Conservation (phyloP, 2,113 vertebrate species). For the Polypterus senegalus region DNA sequence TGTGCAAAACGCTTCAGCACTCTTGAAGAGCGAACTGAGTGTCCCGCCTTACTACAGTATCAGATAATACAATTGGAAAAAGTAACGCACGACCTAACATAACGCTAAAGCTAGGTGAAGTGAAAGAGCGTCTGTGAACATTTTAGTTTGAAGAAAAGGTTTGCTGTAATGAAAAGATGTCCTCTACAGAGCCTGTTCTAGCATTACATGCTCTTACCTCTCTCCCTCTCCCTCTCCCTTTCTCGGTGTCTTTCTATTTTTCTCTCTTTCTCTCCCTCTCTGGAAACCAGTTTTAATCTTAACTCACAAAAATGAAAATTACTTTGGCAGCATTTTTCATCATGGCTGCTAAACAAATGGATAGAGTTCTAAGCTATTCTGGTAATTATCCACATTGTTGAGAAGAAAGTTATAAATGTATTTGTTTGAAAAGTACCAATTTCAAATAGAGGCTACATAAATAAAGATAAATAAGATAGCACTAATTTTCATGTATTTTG, state of each 20-base stretch:
- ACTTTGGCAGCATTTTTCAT: slow-evolving; percentile 2
- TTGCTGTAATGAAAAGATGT: neutral
- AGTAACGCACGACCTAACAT: slow-evolving; percentile 15
- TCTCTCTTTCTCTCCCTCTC: slow-evolving; percentile 8
- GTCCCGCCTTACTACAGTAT: slow-evolving; percentile 26
- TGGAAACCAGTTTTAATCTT: slow-evolving; percentile 14
- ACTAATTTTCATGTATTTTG: too few species aligned
- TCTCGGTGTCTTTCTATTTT: too few species aligned
- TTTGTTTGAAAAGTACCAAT: too few species aligned
- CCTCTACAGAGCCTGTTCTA: neutral
- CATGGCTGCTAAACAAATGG: too few species aligned
- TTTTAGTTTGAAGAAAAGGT: neutral
- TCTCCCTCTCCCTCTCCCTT: too few species aligned
- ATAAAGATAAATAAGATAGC: too few species aligned
- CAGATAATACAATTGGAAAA: slow-evolving; percentile 27
- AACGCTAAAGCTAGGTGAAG: slow-evolving; percentile 11
- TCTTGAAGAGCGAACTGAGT: slow-evolving; percentile 60
- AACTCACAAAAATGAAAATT: slow-evolving; percentile 16
- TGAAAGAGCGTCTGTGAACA: neutral
- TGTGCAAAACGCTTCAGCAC: slow-evolving; percentile 73
- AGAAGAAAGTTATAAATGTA: too few species aligned
- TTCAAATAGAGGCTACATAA: too few species aligned
- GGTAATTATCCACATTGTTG: too few species aligned
- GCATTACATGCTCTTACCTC: neutral
- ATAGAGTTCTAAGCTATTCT: too few species aligned